Conservation (phyloP, 2,888 invertebrate genomes). For the Drosophila affinis region DNA sequence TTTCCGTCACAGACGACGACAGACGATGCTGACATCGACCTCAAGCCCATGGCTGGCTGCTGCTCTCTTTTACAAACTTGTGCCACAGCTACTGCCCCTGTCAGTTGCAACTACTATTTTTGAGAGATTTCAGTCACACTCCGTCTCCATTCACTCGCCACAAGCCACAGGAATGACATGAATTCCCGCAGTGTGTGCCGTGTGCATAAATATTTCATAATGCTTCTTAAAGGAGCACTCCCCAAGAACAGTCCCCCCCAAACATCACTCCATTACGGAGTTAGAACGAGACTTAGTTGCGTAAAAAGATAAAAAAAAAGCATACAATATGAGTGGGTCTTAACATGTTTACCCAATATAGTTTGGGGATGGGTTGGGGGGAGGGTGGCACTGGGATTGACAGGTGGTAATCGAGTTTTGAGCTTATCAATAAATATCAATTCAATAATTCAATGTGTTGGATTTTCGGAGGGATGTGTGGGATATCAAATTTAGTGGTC, state of each 20-base stretch:
- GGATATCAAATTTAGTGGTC: constrained; percentile 40
- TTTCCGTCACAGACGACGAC: constrained; percentile 71
- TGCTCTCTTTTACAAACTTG: constrained; percentile 12
- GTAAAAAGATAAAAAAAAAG: constrained; percentile 25
- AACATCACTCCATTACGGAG: neutral
- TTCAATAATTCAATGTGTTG: constrained; percentile 45
- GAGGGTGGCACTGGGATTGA: constrained; percentile 12
- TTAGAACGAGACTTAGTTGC: constrained; percentile 21
- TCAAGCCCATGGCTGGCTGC: constrained; percentile 21
- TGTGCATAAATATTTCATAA: constrained; percentile 74
- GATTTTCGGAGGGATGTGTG: constrained; percentile 3
- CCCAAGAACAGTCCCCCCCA: constrained; percentile 14
- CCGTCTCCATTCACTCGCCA: constrained; percentile 1
- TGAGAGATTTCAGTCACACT: constrained; percentile 25
- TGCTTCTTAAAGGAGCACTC: constrained; percentile 45
- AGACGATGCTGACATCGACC: constrained; percentile 47
- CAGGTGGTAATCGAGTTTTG: constrained; percentile 46
- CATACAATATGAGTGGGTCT: constrained; percentile 4
- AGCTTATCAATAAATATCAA: constrained; percentile 44
- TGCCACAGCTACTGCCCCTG: constrained; percentile 15
- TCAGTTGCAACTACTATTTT: constrained; percentile 27
- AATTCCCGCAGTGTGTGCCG: constrained; percentile 71
- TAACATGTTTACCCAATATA: neutral
- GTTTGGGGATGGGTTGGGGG: neutral
- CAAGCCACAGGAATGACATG: constrained; percentile 31